Conservation (phyloP, 2,888 invertebrate genomes). For the Sesia apiformis region DNA sequence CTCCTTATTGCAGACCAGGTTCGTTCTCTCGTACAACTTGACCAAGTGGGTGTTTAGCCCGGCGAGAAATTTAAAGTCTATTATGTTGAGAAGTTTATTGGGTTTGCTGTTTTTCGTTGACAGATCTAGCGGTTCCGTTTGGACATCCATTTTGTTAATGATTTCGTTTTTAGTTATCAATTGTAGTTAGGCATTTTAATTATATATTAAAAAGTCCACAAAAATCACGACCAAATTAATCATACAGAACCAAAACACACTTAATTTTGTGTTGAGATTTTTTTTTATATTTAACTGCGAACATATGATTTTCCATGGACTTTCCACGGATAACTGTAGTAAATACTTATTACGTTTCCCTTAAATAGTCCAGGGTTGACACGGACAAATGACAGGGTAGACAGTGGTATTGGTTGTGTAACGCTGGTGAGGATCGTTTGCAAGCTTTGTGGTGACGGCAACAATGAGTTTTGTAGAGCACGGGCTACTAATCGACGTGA, state of each 20-base stretch:
- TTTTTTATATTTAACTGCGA: background rate
- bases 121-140: constrained; percentile 58
- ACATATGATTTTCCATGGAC: constrained; percentile 13
- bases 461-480: constrained; percentile 65
- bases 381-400: constrained; percentile 42
- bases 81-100: constrained; percentile 35
- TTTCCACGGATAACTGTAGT: constrained; percentile 50
- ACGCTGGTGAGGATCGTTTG: constrained; percentile 36
- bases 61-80: constrained; percentile 54
- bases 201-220: too few species aligned
- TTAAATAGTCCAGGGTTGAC: constrained; percentile 56
- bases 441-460: constrained; percentile 44
- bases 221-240: too few species aligned
- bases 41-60: constrained; percentile 56
- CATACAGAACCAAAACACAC: too few species aligned
- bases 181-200: too few species aligned
- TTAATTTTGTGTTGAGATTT: background rate
- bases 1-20: constrained; percentile 26
- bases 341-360: constrained; percentile 28
- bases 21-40: constrained; percentile 53
- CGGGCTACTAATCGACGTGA: constrained; percentile 69
- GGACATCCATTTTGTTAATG: constrained; percentile 32
- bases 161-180: too few species aligned
- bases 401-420: constrained; percentile 55
- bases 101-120: constrained; percentile 36